Conservation (phyloP, 2,113 vertebrate genomes). For the Gila orcuttii region DNA sequence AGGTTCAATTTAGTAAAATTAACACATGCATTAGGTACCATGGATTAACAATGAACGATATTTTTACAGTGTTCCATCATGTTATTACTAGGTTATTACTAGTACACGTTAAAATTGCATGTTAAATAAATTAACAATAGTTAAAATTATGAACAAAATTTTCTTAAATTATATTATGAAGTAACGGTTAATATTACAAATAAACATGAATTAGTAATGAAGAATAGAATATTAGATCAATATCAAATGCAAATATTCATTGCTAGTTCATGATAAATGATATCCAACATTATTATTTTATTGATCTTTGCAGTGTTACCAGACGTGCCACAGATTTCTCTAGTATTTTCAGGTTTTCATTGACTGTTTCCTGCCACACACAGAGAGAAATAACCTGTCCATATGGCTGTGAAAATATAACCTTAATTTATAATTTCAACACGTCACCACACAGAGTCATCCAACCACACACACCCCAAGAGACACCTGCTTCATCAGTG, state of each 20-base stretch:
- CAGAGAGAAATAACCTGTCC: background rate
- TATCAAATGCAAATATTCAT: background rate
- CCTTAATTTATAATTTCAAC: slow-evolving; percentile 20
- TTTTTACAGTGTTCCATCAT: background rate
- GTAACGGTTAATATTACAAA: background rate
- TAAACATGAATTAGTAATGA: background rate
- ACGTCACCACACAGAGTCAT: background rate
- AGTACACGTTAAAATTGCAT: background rate
- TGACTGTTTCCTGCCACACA: background rate
- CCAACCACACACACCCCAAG: background rate
- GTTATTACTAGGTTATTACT: no score
- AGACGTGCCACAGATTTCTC: background rate
- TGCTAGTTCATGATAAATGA: background rate
- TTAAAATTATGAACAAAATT: background rate
- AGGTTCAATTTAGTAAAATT: background rate
- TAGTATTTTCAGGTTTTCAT: background rate
- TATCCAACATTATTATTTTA: background rate
- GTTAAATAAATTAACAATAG: background rate
- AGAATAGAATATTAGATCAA: background rate
- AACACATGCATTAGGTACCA: background rate
- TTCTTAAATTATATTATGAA: background rate
- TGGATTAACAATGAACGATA: background rate
- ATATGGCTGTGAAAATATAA: slow-evolving; percentile 10
- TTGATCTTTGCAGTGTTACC: background rate
- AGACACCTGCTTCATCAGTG: slow-evolving; percentile 45